Evolutionary conservation across 2,113 vertebrate species (phyloP).

Genomic region (Dicaeum eximium): DNA sequence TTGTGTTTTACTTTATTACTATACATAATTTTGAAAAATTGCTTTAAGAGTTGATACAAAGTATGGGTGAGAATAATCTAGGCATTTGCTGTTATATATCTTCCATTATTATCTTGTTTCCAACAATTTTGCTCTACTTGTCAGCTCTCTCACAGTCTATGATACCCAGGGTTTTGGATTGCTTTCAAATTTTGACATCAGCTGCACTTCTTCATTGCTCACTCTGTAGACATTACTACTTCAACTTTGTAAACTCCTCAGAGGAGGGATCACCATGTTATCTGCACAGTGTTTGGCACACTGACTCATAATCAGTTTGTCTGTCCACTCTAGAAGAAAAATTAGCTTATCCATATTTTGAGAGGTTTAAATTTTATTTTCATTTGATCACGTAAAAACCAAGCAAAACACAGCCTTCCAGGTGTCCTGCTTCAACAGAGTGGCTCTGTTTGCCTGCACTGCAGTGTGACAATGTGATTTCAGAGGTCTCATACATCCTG

Average conservation of each 20-base stretch:
- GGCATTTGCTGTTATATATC: background rate
- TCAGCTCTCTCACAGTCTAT: background rate
- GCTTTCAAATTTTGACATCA: background rate
- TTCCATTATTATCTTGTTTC: background rate
- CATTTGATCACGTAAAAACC: background rate
- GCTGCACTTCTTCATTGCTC: background rate
- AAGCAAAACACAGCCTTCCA: background rate
- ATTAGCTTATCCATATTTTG: background rate
- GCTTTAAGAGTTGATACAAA: background rate
- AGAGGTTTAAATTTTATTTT: background rate
- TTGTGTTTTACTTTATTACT: constrained; percentile 16
- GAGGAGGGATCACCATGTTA: background rate
- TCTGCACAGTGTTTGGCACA: background rate
- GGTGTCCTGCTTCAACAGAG: background rate
- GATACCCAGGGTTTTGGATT: background rate
- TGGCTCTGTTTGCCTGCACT: background rate
- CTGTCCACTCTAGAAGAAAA: background rate
- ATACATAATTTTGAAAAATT: background rate
- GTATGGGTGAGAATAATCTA: background rate
- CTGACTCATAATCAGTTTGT: background rate
- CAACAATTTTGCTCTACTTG: background rate
- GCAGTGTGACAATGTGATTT: background rate
- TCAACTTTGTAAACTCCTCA: background rate
- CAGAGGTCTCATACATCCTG: background rate
- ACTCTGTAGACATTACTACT: background rate